A percentile compares a stretch with the other conserved stretches of the same genome.
Conservation (phyloP, 2,113 vertebrate species). For the Serilophus lunatus region DNA sequence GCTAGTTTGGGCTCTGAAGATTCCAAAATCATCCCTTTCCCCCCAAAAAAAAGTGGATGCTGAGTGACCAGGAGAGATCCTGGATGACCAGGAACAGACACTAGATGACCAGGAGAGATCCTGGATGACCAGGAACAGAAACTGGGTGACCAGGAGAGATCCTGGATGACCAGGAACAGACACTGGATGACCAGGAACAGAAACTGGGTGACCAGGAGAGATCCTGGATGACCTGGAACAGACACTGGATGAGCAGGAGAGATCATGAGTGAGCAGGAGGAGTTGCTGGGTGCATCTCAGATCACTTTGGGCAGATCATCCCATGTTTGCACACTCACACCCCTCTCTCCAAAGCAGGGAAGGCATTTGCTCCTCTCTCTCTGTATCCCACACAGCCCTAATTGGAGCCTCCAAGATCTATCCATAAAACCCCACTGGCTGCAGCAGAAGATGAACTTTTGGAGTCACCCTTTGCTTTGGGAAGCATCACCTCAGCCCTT, state of each 20-base stretch:
- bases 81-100: neutral
- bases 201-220: no score
- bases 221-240: no score
- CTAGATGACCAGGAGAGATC: no score
- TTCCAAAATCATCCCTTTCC: neutral
- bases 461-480: neutral
- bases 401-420: neutral
- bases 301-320: neutral
- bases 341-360: neutral
- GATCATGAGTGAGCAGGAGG: neutral
- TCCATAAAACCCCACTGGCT: neutral
- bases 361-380: neutral
- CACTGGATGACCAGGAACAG: no score
- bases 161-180: neutral
- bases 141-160: neutral
- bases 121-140: no score
- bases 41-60: no score
- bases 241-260: neutral
- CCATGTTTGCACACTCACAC: fast-evolving
- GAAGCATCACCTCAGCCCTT: neutral
- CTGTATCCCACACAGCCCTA: neutral
- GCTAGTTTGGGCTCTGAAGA: neutral
- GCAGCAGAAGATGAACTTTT: neutral
- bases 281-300: neutral
- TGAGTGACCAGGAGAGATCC: neutral